Evolutionary conservation across 2,113 vertebrate genomes (phyloP).

Genomic region (Pungitius pungitius): DNA sequence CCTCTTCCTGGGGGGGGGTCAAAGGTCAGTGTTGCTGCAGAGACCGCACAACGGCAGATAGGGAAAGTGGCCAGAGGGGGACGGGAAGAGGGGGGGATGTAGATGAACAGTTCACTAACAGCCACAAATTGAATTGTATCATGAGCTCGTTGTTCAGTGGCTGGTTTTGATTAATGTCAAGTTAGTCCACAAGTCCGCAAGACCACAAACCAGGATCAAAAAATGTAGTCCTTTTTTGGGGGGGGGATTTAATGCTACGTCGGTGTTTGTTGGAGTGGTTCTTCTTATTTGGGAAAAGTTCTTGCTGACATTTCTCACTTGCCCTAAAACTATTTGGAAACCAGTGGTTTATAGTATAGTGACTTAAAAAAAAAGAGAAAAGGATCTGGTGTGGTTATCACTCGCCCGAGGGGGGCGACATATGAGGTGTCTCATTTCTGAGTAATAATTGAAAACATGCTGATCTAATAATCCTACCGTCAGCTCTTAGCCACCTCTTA

Average conservation of each 20-base stretch:
- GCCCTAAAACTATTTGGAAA: no score
- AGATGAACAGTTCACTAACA: constrained; percentile 25
- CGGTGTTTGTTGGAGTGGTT: no score
- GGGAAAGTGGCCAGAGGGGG: neutral
- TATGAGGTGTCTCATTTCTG: constrained; percentile 52
- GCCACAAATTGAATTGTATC: constrained; percentile 33
- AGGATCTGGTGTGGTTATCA: constrained; percentile 40
- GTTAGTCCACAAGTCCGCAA: no score
- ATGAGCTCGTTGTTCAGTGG: constrained; percentile 33
- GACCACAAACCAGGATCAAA: no score
- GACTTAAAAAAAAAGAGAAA: constrained; percentile 3
- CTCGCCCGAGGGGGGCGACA: constrained; percentile 10
- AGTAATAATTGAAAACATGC: constrained; percentile 56
- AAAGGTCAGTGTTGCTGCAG: constrained; percentile 51
- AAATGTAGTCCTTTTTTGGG: no score
- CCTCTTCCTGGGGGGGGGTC: constrained; percentile 55
- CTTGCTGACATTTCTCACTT: no score
- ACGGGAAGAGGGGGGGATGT: neutral
- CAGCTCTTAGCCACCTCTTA: constrained; percentile 51
- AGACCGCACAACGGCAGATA: constrained; percentile 24
- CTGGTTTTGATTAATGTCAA: constrained; percentile 44
- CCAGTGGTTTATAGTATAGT: no score
- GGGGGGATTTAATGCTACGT: no score
- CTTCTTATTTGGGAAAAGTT: no score
- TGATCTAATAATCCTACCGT: constrained; percentile 68